A percentile compares a stretch with the other conserved stretches of the same genome.
Conservation (phyloP, 1,140 invertebrate genomes). For the Aethina tumida region DNA sequence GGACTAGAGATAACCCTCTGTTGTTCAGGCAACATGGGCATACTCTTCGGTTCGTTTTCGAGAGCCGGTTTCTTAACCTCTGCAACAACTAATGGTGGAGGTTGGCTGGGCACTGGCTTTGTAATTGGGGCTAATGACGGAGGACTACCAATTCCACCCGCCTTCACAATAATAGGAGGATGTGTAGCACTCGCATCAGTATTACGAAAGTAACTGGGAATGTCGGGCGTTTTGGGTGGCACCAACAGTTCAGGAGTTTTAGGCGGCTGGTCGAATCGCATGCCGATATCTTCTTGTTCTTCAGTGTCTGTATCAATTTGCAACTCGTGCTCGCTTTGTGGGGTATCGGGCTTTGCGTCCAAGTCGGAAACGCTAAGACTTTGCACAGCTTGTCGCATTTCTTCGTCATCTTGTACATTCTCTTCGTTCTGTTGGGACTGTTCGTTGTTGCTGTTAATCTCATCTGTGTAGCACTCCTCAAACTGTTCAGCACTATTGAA, state of each 20-base stretch:
- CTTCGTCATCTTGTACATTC: slow-evolving; percentile 60
- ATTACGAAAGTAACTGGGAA: slow-evolving; percentile 21
- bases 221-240: slow-evolving; percentile 42
- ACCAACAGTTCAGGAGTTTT: slow-evolving; percentile 39
- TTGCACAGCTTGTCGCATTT: slow-evolving; percentile 67
- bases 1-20: slow-evolving; percentile 39
- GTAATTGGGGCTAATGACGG: slow-evolving; percentile 32
- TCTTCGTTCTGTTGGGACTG: slow-evolving; percentile 40
- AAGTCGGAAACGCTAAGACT: slow-evolving; percentile 62
- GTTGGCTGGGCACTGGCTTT: too few species aligned
- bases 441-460: slow-evolving; percentile 30
- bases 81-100: slow-evolving; percentile 7
- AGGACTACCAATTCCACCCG: slow-evolving; percentile 24
- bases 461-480: slow-evolving; percentile 38
- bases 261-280: slow-evolving; percentile 31
- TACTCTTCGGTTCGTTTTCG: slow-evolving; percentile 7
- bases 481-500: slow-evolving; percentile 49
- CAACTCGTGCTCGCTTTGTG: slow-evolving; percentile 71
- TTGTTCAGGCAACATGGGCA: slow-evolving; percentile 18
- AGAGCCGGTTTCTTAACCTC: slow-evolving; percentile 18
- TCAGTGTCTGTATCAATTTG: slow-evolving; percentile 82
- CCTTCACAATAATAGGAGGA: slow-evolving; percentile 16
- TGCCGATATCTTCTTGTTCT: slow-evolving; percentile 41
- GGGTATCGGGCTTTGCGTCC: slow-evolving; percentile 72
- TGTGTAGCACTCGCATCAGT: slow-evolving; percentile 17